phyloP scores from a whole-genome alignment of 2,797 vertebrate genomes.

The Gila robusta region DNA sequence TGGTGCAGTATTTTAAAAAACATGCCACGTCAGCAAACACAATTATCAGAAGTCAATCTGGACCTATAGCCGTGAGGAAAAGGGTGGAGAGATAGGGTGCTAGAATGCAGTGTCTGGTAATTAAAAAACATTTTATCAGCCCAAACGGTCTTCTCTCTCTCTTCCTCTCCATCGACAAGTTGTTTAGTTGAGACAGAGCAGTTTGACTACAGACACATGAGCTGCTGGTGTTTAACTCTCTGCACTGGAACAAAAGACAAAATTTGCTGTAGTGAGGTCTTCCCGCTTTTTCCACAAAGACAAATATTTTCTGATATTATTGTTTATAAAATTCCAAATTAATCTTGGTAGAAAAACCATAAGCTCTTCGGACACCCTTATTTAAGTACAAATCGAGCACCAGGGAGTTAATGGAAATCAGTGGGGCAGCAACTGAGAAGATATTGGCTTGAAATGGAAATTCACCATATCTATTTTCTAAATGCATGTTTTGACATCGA shows the following conservation, averaged over 20 bases:
- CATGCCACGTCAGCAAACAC: conserved; percentile 93
- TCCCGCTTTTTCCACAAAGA: conserved; percentile 55
- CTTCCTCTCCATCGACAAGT: conserved; percentile 84
- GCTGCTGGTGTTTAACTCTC: conserved; percentile 87
- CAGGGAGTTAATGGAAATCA: neutral
- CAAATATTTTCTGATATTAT: neutral
- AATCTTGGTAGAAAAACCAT: neutral
- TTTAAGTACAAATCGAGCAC: neutral
- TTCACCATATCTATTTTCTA: neutral
- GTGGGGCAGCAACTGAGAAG: neutral
- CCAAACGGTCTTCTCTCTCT: conserved; percentile 73
- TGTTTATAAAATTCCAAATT: neutral
- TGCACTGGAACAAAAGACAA: conserved; percentile 70
- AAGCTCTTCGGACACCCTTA: neutral
- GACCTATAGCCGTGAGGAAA: conserved; percentile 78
- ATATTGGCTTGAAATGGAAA: neutral
- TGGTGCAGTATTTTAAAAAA: conserved; percentile 70
- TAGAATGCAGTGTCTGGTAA: conserved; percentile 89
- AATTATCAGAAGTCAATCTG: conserved; percentile 97
- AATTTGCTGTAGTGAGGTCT: conserved; percentile 24
- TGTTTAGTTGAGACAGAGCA: conserved; percentile 82
- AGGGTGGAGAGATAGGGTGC: conserved; percentile 72
- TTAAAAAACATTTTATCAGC: conserved; percentile 96
- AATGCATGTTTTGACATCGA: neutral
- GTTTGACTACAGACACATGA: conserved; percentile 87